These are phyloP conservation scores for Bedellia somnulentella DNA, from an alignment of 2,888 invertebrate genomes.

Conservation along the genomic window DNA sequence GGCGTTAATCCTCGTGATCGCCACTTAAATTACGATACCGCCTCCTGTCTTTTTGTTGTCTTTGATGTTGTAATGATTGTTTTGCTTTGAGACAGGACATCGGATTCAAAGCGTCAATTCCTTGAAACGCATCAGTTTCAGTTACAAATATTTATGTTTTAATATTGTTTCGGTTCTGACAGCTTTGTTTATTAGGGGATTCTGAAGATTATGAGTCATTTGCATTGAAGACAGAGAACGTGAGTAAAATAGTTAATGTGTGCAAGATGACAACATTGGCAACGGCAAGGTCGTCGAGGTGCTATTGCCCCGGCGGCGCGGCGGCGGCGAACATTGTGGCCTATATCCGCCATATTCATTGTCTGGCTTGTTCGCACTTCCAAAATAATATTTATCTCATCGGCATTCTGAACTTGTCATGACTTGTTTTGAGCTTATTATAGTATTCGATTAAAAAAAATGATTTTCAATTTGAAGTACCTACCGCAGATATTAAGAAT, in stretches of 20 bases:
- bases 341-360: background rate
- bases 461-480: no score
- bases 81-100: constrained; percentile 1
- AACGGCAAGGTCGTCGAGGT: constrained; percentile 34
- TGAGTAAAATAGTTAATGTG: background rate
- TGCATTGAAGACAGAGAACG: no score
- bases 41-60: constrained; percentile 16
- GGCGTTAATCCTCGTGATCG: constrained; percentile 39
- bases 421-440: no score
- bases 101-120: background rate
- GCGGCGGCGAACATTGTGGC: constrained; percentile 1
- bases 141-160: no score
- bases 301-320: constrained; percentile 20
- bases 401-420: no score
- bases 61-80: constrained; percentile 25
- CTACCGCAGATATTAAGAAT: no score
- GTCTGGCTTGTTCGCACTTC: no score
- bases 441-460: no score
- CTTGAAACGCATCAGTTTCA: background rate
- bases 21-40: constrained; percentile 35
- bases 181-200: no score
- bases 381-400: no score
- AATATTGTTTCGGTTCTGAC: no score
- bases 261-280: constrained; percentile 27
- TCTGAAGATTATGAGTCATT: no score